Base-by-base conservation (phyloP, 2,888 invertebrate genomes). In the Meandrusa payeni region DNA sequence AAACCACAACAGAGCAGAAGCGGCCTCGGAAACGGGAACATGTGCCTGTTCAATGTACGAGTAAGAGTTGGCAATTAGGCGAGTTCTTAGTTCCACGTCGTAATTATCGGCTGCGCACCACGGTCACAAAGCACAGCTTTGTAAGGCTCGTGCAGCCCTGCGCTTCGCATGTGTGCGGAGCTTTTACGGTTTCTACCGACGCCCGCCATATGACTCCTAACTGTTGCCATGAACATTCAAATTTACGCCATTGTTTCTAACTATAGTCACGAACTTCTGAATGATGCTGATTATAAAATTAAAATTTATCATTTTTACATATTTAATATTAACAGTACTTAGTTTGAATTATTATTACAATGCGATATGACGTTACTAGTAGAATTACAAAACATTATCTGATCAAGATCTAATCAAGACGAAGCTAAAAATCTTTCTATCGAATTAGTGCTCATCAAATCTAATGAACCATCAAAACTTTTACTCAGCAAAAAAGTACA, bases 131-230 rank as follows among this genome's bases (percentile, higher is more conserved):
- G 54, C 54, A 69, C 69, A 45, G 55, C 52, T 54, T 48, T 36
- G 48, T 49, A 55, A 54, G 50, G 40, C 54, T 47, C 43, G 36
- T 31, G 37, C 17, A 37, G 24, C 7, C 32, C 28, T 29, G 28
- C 27, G 13, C 41, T 43, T 43, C 40, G 47, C 52, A 54, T 67
- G 61, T 59, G 53, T 56, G 52, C 47, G 57, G 62, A 78, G 74
- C 83, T 85, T 85, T 76, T 85, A 82, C 76, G 83, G 85, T 81
- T 85, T 83, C 85, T 55, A 59, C 50, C 46, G 55, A 47, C 42
- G 54, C 57, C 59, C 70, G 74, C 69, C 85, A 83, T 70, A 78
- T 83, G 83, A 75, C 77, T 71, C 53, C 51, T 61, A 61, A 63
- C 69, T 61, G 69, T 65, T 53, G 47, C 48, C 49, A 46, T 34